Evolutionary conservation across 2,113 vertebrate species (phyloP), one percentile per base, ranked within the genome.

Genomic region (Stegastes partitus): DNA sequence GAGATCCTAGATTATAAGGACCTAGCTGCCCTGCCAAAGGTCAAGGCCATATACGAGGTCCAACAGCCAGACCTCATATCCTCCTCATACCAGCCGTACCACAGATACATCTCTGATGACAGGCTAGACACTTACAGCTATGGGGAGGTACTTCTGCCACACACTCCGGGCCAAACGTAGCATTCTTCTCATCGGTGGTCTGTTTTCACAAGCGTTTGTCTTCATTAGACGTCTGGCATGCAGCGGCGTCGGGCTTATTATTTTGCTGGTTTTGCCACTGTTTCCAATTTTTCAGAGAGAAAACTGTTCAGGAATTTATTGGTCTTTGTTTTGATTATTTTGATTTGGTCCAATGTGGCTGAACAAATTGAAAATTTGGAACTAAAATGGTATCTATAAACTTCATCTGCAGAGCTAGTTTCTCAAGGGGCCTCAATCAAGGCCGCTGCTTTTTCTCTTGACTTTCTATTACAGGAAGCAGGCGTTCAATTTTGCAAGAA

Each of bases 1-100:
- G 96, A 99, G 94, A 96, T 99, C 93, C 97, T 99, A 96, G 96
- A 96, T 96, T 99, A 99, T 96, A 98, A 97, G 97, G 97, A 99
- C 91, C 95, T 99, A 94, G 98, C 98, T 86, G 98, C 98, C 89
- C 96, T 99, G 92, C 98, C 98, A 95, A 98, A 98, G 96, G 95
- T 98, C 95, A 99, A 99, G 93, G 96, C 98, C 94, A 99, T 99
- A 96, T 99, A 99, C 63, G 97, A 99, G 93, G 96, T 99, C 87
- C 97, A 98, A 85, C 96, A 96, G 84, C 98, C 98, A 47, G 97
- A 98, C 95, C 97, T 99, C 95, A 96, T 97, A 95, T 96, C 95
- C 87, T 92, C 92, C 89, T 91, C 92, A 85, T 97, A 97, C 86
- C 97, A 98, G 93, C 95, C 97, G 86, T 97, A 96, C 96, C 95